A percentile compares a stretch with the other conserved stretches of the same genome.
Evolutionary conservation across 2,113 vertebrate species (phyloP).

Genomic region (Apteryx owenii): DNA sequence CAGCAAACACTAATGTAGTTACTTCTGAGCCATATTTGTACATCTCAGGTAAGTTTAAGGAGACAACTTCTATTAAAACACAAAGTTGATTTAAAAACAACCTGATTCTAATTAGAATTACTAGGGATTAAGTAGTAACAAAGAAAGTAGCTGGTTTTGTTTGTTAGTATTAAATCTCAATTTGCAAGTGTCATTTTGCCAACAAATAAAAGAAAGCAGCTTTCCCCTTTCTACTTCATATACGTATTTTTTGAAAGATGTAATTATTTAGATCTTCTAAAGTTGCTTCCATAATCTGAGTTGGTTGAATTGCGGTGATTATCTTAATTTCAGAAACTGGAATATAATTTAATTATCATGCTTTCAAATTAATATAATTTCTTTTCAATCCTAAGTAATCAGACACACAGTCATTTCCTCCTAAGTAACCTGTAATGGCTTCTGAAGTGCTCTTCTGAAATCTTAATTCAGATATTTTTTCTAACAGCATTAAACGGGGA

Average conservation of each 20-base stretch:
- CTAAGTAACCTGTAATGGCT: not conserved
- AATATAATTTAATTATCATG: conserved; percentile 9
- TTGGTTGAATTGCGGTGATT: not conserved
- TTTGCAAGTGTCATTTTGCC: not conserved
- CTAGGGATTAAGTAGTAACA: not conserved
- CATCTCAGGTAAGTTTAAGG: not conserved
- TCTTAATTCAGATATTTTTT: not conserved
- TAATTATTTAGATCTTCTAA: not conserved
- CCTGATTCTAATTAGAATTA: not conserved
- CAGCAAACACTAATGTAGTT: not conserved
- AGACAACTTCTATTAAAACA: not conserved
- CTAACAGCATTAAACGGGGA: not conserved
- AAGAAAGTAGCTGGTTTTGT: not conserved
- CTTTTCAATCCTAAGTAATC: not conserved
- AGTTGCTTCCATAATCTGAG: not conserved
- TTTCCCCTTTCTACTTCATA: not conserved
- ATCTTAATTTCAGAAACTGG: not conserved
- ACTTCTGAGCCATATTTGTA: not conserved
- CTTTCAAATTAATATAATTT: conserved; percentile 9
- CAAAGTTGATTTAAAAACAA: not conserved
- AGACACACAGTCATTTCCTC: not conserved
- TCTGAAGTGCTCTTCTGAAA: not conserved
- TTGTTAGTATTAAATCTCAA: not conserved
- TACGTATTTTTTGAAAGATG: not conserved
- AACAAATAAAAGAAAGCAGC: not conserved